Evolutionary conservation across 1,140 invertebrate species (phyloP).

Genomic region (Trachymyrmex cornetzi): DNA sequence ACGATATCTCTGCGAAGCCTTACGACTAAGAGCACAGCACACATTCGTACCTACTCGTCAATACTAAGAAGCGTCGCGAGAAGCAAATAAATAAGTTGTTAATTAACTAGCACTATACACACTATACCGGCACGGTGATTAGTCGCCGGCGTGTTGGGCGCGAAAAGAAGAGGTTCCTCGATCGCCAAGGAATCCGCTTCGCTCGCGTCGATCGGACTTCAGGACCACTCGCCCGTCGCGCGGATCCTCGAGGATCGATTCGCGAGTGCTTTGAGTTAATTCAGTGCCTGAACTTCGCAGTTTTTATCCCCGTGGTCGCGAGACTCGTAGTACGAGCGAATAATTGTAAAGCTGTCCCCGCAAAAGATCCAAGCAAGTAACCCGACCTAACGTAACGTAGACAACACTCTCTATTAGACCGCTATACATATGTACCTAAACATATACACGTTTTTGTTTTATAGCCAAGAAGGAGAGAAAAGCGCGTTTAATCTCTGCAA

Average conservation of each 20-base stretch:
- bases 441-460: conserved; percentile 28
- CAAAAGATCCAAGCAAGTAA: conserved; percentile 38
- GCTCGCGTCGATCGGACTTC: conserved; percentile 37
- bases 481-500: conserved; percentile 39
- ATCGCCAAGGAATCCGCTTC: conserved; percentile 9
- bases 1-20: conserved; percentile 48
- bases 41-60: conserved; percentile 78
- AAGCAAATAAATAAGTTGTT: conserved; percentile 40
- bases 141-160: neutral
- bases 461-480: conserved; percentile 9
- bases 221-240: conserved; percentile 52
- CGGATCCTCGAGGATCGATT: conserved; percentile 47
- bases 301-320: conserved; percentile 68
- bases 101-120: conserved; percentile 22
- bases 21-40: conserved; percentile 61
- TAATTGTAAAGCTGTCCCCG: conserved; percentile 39
- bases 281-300: conserved; percentile 77
- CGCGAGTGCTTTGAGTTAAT: conserved; percentile 76
- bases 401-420: conserved; percentile 44
- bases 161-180: conserved; percentile 23
- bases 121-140: neutral
- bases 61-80: conserved; percentile 71
- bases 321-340: conserved; percentile 52
- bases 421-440: conserved; percentile 62
- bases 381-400: conserved; percentile 55